These are phyloP conservation scores for Alentia gelatinosa DNA, from an alignment of 2,888 invertebrate genomes.

Conservation along the genomic window DNA sequence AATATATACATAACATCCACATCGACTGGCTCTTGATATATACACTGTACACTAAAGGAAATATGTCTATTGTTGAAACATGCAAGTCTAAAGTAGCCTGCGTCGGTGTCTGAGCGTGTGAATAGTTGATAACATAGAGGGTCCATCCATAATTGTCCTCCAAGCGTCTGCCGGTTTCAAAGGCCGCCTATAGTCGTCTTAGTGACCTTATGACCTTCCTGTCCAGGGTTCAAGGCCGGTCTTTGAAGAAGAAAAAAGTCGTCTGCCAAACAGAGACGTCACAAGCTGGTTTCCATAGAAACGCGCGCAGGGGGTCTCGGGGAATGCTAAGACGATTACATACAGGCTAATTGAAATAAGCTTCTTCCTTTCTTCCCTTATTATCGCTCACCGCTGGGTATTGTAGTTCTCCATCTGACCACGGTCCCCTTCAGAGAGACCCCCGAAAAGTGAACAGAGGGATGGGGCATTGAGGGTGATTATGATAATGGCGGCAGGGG, in stretches of 20 bases:
- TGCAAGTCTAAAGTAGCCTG: too few relatives aligned
- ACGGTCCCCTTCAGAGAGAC: not conserved
- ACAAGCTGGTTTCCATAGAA: conserved; percentile 14
- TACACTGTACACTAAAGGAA: too few relatives aligned
- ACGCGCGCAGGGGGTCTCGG: not conserved
- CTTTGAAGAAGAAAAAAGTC: not conserved
- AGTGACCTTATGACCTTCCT: not conserved
- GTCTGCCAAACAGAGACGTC: not conserved
- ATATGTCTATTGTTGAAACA: too few relatives aligned
- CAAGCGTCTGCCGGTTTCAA: too few relatives aligned
- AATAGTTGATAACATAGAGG: too few relatives aligned
- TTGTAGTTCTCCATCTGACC: not conserved
- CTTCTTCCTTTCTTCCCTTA: not conserved
- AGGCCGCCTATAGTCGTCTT: not conserved
- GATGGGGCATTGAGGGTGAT: not conserved
- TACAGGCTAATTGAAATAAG: conserved; percentile 47
- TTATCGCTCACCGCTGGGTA: not conserved
- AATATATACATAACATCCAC: too few relatives aligned
- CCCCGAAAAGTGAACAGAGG: not conserved
- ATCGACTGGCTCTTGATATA: too few relatives aligned
- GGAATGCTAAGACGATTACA: conserved; percentile 27
- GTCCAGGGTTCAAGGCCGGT: not conserved
- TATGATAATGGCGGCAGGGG: not conserved
- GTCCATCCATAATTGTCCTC: too few relatives aligned
- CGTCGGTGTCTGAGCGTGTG: too few relatives aligned